These are phyloP conservation scores for Glossosoma conforme DNA, from an alignment of 1,140 invertebrate genomes.

Conservation along the genomic window DNA sequence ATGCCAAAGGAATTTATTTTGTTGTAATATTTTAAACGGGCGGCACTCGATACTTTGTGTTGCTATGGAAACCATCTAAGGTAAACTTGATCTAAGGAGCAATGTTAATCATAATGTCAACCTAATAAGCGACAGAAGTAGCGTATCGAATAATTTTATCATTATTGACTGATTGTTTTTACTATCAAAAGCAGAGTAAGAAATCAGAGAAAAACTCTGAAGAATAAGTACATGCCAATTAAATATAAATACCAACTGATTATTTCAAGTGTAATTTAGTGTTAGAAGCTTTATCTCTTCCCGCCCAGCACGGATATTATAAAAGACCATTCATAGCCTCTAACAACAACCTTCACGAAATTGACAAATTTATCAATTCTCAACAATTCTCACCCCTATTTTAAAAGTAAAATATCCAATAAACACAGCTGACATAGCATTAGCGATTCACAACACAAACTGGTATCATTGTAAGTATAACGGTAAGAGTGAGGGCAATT, in stretches of 20 bases:
- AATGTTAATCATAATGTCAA: neutral
- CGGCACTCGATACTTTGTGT: neutral
- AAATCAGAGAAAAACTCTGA: neutral
- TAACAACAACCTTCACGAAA: conserved; percentile 1
- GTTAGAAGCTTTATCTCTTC: conserved; percentile 18
- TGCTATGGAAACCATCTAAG: neutral
- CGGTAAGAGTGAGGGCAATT: conserved; percentile 30
- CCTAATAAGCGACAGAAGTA: no score
- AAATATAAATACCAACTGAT: conserved; percentile 15
- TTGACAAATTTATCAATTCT: neutral
- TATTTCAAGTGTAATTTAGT: conserved; percentile 14
- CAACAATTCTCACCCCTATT: neutral
- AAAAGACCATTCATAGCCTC: neutral
- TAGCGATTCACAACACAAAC: conserved; percentile 29
- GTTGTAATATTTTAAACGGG: conserved; percentile 2
- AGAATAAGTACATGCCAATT: conserved; percentile 17
- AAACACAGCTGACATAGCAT: conserved; percentile 26
- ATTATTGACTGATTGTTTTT: conserved; percentile 7
- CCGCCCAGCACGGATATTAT: conserved; percentile 2
- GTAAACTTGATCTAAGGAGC: neutral
- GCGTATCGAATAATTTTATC: conserved; percentile 1
- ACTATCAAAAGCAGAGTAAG: neutral
- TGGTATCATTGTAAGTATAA: conserved; percentile 25
- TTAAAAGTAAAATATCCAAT: conserved; percentile 10
- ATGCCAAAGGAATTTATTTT: conserved; percentile 30